These are phyloP conservation scores for Hepsetus odoe DNA, from an alignment of 2,113 vertebrate species.

Conservation along the genomic window DNA sequence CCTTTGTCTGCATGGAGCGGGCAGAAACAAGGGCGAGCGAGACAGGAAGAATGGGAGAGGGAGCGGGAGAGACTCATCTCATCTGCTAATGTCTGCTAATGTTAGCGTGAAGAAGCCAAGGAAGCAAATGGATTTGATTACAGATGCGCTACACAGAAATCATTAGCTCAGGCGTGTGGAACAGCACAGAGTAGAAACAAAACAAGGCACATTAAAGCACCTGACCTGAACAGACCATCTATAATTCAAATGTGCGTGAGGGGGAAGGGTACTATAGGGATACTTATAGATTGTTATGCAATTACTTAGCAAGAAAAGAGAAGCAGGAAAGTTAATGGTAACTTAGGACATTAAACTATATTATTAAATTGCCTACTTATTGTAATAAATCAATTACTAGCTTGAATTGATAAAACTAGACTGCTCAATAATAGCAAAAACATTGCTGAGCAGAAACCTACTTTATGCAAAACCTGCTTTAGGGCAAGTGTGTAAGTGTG, in stretches of 20 bases:
- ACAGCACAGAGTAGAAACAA: constrained; percentile 73
- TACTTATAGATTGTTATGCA: constrained; percentile 67
- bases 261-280: constrained; percentile 59
- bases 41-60: constrained; percentile 10
- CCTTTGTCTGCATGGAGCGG: background rate
- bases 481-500: too few species aligned
- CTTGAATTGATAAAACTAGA: background rate
- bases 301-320: constrained; percentile 61
- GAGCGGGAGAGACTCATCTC: constrained; percentile 40
- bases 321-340: constrained; percentile 69
- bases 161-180: constrained; percentile 83
- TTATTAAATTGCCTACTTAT: constrained; percentile 37
- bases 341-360: constrained; percentile 80
- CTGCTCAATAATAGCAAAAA: background rate
- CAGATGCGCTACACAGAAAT: constrained; percentile 84
- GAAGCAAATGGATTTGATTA: constrained; percentile 90
- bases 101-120: constrained; percentile 76
- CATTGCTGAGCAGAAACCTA: too few species aligned
- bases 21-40: background rate
- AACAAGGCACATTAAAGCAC: constrained; percentile 82
- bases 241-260: constrained; percentile 72
- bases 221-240: constrained; percentile 71
- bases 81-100: constrained; percentile 60
- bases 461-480: too few species aligned
- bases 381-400: background rate